Evolutionary conservation across 2,888 invertebrate genomes (phyloP), one percentile per base, ranked within the genome.

Genomic region (Cylindroiulus punctatus): DNA sequence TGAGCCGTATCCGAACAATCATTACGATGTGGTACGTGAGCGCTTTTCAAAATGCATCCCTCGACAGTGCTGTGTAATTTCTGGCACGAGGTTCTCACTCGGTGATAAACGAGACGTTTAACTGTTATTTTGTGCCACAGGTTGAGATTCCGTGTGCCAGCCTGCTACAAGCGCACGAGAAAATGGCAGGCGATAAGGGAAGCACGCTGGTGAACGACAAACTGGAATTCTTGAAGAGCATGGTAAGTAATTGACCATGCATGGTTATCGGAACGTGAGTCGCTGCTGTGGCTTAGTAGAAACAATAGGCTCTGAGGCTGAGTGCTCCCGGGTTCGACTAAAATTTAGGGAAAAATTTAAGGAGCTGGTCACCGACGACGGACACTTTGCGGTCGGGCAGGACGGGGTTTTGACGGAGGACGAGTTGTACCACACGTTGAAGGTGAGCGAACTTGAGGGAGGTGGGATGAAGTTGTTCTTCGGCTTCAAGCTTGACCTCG

Each of bases 331-430:
- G 19, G 0, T 52, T 52, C n/a, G n/a, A n/a, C 52, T 8, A 44
- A 44, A 52, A 1, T 1, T 52, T 7, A 4, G n/a, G 19, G 52
- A 36, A 36, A 36, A 3, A 17, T 42, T 36, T 42, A 32, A 84
- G 84, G 84, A 84, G 12, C 40, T 84, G 36, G 22, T 85, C 32
- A 76, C 36, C 26, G 85, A 32, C 19, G 85, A 81, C 3, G 81
- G 65, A 36, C 76, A 52, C n/a, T 76, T 85, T 81, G 85, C 44
- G 2, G 26, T 85, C 22, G 81, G 81, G 12, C 52, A 57, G 17
- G 76, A 85, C 4, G 85, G 85, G 14, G 76, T 85, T 30, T 40
- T 85, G n/a, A 65, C 57, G 8, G 85, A 85, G n/a, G 85, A 85
- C 22, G 57, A 85, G 76, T 32, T 85, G 10, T 30, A 85, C 4